Base-by-base conservation (phyloP, 2,797 vertebrate species). In the Dermochelys coriacea region DNA sequence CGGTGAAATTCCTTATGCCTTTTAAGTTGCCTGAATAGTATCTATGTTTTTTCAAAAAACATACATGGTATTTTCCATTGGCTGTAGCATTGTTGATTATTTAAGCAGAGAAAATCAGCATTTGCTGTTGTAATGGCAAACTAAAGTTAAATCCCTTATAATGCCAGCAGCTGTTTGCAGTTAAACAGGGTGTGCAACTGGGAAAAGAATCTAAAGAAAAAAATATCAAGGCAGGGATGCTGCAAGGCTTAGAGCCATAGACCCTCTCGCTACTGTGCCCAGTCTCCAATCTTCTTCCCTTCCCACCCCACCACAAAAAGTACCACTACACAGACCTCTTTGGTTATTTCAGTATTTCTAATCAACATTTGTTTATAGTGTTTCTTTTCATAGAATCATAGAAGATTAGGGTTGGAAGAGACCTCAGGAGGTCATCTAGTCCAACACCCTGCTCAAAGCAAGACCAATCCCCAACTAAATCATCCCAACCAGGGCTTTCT, bases 191-290 rank as follows among this genome's bases (percentile, higher is more conserved):
- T 61, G 82, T 95, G 34, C 37, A 89, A 25, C 0, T 83, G 71
- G 12, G 61, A 68, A 37, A 68, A 78, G 45, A 97, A 86, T 94
- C 80, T 75, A 86, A 94, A 93, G 51, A 93, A 85, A 90, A 61
- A 96, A 95, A 90, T 84, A 84, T 52, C 41, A 91, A 82, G 52
- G 8, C 45, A 95, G 51, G 61, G 8, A 50, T 77, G 57, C 7
- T 83, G 41, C 23, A 93, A 82, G 37, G 3, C 37, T 51, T 80
- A 79, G 41, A 37, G 29, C 34, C 27, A 92, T 54, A 80, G 34
- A 59, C 18, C 1, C 5, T 84, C 59, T 10, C 1, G 59, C 95
- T 90, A 78, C 16, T 57, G 27, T 5, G 23, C 4, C 77, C 9
- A 59, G 4, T 81, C 16, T 5, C 86, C 14, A 84, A n/a, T 59